Base-by-base conservation (phyloP, 1,140 invertebrate genomes). In the Drosophila tani region DNA sequence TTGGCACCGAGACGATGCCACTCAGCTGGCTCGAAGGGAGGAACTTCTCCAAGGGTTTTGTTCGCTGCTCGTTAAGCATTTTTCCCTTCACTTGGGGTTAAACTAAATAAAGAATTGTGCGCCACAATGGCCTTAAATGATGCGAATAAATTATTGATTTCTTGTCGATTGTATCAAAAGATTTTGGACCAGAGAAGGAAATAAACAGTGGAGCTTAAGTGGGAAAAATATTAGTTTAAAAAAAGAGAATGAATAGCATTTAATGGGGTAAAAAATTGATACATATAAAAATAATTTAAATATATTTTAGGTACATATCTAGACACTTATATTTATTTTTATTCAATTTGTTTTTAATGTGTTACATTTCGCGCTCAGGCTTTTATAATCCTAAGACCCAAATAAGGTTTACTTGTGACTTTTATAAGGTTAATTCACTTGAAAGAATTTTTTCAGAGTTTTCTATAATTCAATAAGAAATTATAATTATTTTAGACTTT, bases 81-180 rank as follows among this genome's bases (percentile, higher is more conserved):
- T 55, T 68, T 73, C 63, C 50, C 64, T 56, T 56, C 71, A 58
- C 74, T 81, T 60, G 70, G 64, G 74, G 81, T 76, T 81, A 60
- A 79, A 75, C 81, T 85, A 85, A 90, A 90, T 82, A 85, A 79
- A 67, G 67, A 79, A 79, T 79, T 74, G 60, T 64, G 56, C 57
- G 76, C 83, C 59, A 87, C 76, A 69, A 73, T 74, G 68, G 63
- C 65, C 79, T 63, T 51, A 84, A 87, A 86, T 69, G 80, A 87
- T 88, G 79, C 53, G 67, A 70, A 83, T 74, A 88, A 83, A 88
- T 81, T 88, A 81, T 88, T 87, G 77, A 88, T 83, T 83, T 75
- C 63, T 56, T 43, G 65, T 73, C 71, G n/a, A 41, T 62, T 46
- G 24, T 45, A 40, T 55, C 51, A 17, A 45, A 46, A 15, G 41